Percentiles rank a stretch among this genome's conserved stretches.
Conservation (phyloP, 1,140 invertebrate species). For the Aphidius gifuensis region DNA sequence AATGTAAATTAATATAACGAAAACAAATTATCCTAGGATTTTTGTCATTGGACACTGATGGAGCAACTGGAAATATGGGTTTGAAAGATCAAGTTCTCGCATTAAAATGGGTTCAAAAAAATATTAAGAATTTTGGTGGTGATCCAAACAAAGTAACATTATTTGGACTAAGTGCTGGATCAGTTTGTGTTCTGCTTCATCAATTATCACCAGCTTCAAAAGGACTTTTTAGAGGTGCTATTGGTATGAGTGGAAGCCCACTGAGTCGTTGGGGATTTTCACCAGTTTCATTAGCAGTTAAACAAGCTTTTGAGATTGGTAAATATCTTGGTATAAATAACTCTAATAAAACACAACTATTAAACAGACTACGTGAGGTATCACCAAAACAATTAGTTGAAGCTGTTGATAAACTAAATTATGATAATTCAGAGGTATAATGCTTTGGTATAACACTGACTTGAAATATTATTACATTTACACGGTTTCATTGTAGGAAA, state of each 20-base stretch:
- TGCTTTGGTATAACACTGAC: neutral
- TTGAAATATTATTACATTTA: neutral
- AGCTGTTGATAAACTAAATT: constrained; percentile 5
- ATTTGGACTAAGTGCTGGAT: constrained; percentile 45
- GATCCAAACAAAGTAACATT: constrained; percentile 47
- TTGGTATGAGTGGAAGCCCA: constrained; percentile 62
- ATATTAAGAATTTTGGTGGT: constrained; percentile 45
- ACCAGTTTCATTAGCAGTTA: constrained; percentile 50
- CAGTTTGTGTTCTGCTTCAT: constrained; percentile 33
- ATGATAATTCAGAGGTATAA: no score
- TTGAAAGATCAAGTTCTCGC: constrained; percentile 57
- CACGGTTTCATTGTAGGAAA: constrained; percentile 29
- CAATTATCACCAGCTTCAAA: constrained; percentile 29
- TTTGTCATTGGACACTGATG: constrained; percentile 57
- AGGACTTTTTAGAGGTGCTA: constrained; percentile 41
- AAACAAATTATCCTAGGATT: constrained; percentile 45
- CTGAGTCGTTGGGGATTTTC: constrained; percentile 66
- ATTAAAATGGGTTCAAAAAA: constrained; percentile 50
- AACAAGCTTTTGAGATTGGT: constrained; percentile 47
- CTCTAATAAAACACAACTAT: neutral
- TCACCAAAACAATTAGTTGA: constrained; percentile 14
- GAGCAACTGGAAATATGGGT: constrained; percentile 66
- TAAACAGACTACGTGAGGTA: constrained; percentile 19
- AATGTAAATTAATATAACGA: no score
- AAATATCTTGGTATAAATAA: constrained; percentile 41